Percentiles rank a stretch among this genome's conserved stretches.
These are phyloP conservation scores for Magallana ariakensis DNA, from an alignment of 1,140 invertebrate species.

Conservation along the genomic window DNA sequence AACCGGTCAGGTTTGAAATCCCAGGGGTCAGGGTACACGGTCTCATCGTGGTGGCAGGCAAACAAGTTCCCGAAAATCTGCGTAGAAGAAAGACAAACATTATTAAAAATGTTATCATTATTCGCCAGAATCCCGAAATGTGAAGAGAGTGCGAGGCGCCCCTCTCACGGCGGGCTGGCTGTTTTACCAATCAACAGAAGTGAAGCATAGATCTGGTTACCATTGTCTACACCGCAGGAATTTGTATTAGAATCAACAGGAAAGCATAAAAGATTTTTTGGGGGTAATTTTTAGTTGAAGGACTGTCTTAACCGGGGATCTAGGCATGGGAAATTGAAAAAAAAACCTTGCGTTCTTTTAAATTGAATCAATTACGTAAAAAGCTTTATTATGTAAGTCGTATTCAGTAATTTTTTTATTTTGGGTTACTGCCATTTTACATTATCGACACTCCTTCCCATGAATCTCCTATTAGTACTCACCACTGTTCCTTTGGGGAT, in stretches of 20 bases:
- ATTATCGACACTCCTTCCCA: too few species aligned
- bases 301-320: too few species aligned
- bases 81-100: slow-evolving; percentile 29
- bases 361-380: too few species aligned
- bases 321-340: too few species aligned
- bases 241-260: too few species aligned
- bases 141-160: background rate
- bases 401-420: too few species aligned
- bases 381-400: too few species aligned
- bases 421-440: too few species aligned
- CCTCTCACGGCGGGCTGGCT: background rate
- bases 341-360: too few species aligned
- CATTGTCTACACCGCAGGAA: too few species aligned
- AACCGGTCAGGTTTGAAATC: slow-evolving; percentile 85
- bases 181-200: background rate
- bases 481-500: slow-evolving; percentile 74
- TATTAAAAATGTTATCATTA: background rate
- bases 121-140: background rate
- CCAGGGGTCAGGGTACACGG: slow-evolving; percentile 86
- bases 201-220: background rate
- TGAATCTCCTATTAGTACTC: slow-evolving; percentile 45
- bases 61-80: slow-evolving; percentile 89
- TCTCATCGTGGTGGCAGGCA: slow-evolving; percentile 89
- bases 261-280: too few species aligned
- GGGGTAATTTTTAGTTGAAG: too few species aligned